Evolutionary conservation across 2,113 vertebrate genomes (phyloP).

Genomic region (Aptenodytes forsteri): DNA sequence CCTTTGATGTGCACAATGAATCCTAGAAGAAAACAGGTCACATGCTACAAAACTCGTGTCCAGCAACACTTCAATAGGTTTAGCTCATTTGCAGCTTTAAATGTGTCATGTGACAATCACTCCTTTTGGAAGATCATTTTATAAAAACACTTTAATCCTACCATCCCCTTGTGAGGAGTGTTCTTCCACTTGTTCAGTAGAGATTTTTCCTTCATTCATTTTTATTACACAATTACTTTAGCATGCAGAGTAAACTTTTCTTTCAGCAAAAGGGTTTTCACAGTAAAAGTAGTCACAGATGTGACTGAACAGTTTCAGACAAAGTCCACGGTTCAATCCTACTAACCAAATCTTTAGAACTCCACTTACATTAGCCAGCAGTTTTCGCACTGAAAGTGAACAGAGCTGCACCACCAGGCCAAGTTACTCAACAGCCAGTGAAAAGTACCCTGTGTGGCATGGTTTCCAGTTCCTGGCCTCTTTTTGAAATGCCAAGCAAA

Average conservation of each 20-base stretch:
- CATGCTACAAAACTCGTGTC: background rate
- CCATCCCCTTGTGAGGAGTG: background rate
- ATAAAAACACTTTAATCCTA: background rate
- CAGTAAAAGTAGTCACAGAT: background rate
- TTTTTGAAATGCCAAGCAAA: background rate
- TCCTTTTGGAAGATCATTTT: background rate
- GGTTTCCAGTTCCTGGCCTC: background rate
- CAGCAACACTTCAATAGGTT: background rate
- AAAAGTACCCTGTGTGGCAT: background rate
- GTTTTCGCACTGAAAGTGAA: background rate
- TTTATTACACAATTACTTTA: background rate
- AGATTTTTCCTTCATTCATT: background rate
- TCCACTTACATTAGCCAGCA: background rate
- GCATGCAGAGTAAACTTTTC: background rate
- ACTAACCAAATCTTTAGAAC: background rate
- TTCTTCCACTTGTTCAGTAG: background rate
- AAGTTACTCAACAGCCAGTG: background rate
- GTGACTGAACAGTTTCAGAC: background rate
- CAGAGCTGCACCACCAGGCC: background rate
- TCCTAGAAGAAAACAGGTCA: background rate
- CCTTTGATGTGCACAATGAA: rapidly evolving
- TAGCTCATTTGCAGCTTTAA: background rate
- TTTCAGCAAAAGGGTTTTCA: background rate
- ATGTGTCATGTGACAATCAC: background rate
- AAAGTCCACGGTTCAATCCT: background rate